These are phyloP conservation scores for Coregonus clupeaformis DNA, from an alignment of 2,113 vertebrate species.

Conservation along the genomic window DNA sequence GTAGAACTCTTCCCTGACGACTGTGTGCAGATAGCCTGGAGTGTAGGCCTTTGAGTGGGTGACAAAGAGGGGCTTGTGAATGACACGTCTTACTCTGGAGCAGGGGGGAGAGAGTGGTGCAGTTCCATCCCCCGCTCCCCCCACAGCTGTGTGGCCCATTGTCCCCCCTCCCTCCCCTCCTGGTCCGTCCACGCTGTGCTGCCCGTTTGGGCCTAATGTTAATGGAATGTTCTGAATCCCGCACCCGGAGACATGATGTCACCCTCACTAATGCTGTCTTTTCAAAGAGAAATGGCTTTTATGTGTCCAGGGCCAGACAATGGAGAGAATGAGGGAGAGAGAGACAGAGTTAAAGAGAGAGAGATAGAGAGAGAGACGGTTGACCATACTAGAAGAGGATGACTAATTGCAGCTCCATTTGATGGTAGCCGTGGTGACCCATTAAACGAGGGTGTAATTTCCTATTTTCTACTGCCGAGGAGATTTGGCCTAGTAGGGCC, in stretches of 20 bases:
- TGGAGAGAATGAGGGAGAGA: constrained; percentile 23
- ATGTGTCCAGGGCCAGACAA: constrained; percentile 63
- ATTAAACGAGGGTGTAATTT: constrained; percentile 48
- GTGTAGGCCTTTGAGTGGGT: constrained; percentile 68
- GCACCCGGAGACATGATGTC: constrained; percentile 73
- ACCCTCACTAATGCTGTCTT: constrained; percentile 48
- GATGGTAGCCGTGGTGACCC: constrained; percentile 45
- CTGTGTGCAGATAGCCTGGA: constrained; percentile 52
- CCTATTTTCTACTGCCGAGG: constrained; percentile 33
- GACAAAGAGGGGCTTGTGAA: constrained; percentile 75
- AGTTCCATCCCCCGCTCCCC: constrained; percentile 43
- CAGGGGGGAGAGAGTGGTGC: not conserved
- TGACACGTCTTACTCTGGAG: constrained; percentile 72
- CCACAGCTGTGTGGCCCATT: constrained; percentile 76
- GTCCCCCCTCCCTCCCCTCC: constrained; percentile 64
- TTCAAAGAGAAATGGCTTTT: constrained; percentile 70
- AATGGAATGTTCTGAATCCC: constrained; percentile 77
- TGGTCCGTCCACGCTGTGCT: constrained; percentile 1
- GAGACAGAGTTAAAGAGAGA: no score
- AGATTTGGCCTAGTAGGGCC: constrained; percentile 37
- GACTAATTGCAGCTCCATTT: constrained; percentile 50
- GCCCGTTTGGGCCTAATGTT: constrained; percentile 66
- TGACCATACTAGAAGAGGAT: constrained; percentile 15
- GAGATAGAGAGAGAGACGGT: constrained; percentile 6
- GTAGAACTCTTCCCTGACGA: constrained; percentile 11